Conservation (phyloP, 2,113 vertebrate species). For the Tetrax tetrax region DNA sequence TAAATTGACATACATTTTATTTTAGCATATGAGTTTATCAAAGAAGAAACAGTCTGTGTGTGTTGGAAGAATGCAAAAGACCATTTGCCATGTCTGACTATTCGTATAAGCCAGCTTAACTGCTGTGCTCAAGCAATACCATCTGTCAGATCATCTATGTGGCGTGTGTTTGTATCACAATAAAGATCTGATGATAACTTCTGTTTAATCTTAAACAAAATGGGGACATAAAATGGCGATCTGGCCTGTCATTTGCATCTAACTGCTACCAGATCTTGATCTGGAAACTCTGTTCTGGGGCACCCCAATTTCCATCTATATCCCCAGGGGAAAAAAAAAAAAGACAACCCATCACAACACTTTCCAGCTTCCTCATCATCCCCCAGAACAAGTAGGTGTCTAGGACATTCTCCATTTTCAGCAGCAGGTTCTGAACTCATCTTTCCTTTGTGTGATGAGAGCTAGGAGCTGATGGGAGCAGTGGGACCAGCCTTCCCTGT, state of each 20-base stretch:
- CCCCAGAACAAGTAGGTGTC: rapidly evolving
- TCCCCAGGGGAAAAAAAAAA: background rate
- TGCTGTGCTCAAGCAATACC: background rate
- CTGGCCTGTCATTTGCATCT: background rate
- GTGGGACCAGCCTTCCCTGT: background rate
- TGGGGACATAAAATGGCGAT: background rate
- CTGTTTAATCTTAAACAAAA: slow-evolving; percentile 1
- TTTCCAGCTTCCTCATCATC: background rate
- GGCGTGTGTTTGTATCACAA: background rate
- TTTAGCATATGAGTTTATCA: slow-evolving; percentile 1
- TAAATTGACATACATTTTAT: background rate
- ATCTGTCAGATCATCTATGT: slow-evolving; percentile 36
- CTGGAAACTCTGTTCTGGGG: background rate
- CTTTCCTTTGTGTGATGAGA: background rate
- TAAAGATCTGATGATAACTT: background rate
- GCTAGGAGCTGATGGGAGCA: background rate
- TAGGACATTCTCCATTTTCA: background rate
- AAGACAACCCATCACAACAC: rapidly evolving
- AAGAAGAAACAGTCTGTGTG: background rate
- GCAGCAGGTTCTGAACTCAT: background rate
- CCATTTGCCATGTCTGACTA: slow-evolving; percentile 25
- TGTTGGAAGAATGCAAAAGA: slow-evolving; percentile 12
- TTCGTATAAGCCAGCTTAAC: background rate
- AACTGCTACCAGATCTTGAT: background rate
- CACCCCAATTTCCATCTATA: background rate